Evolutionary conservation across 2,888 invertebrate genomes (phyloP).

Genomic region (Drosophila meridiana): DNA sequence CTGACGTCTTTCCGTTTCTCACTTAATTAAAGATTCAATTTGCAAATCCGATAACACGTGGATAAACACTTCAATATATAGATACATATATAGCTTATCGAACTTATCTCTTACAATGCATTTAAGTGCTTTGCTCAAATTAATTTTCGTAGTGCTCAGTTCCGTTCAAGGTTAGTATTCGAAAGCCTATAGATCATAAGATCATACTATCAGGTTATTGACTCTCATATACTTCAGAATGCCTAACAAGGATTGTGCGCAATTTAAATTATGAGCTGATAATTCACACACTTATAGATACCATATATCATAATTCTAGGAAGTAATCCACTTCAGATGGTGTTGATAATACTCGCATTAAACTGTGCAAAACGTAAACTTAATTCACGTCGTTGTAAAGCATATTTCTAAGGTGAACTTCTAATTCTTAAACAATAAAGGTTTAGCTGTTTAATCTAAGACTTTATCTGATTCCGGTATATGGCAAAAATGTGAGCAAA

Average conservation of each 20-base stretch:
- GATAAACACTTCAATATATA: constrained; percentile 12
- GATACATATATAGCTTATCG: not conserved
- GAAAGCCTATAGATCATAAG: not conserved
- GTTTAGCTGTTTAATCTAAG: not conserved
- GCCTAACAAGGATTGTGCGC: constrained; percentile 4
- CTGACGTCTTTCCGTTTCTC: constrained; percentile 38
- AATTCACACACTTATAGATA: constrained; percentile 5
- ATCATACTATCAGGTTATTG: constrained; percentile 23
- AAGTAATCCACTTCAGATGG: not conserved
- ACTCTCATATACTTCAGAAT: constrained; percentile 17
- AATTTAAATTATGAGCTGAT: constrained; percentile 10
- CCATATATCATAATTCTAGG: not conserved
- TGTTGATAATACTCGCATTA: not conserved
- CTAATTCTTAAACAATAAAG: not conserved
- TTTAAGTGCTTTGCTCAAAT: constrained; percentile 44
- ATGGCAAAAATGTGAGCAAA: not conserved
- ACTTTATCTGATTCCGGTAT: not conserved
- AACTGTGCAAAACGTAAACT: not conserved
- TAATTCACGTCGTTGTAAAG: not conserved
- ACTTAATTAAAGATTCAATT: constrained; percentile 62
- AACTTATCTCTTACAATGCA: constrained; percentile 45
- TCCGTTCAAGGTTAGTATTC: constrained; percentile 66
- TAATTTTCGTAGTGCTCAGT: constrained; percentile 39
- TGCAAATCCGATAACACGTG: constrained; percentile 37
- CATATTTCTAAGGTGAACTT: not conserved